Percentiles rank a stretch among this genome's conserved stretches.
These are phyloP conservation scores for Cynopterus sphinx DNA, from an alignment of 2,797 vertebrate species.

Conservation along the genomic window DNA sequence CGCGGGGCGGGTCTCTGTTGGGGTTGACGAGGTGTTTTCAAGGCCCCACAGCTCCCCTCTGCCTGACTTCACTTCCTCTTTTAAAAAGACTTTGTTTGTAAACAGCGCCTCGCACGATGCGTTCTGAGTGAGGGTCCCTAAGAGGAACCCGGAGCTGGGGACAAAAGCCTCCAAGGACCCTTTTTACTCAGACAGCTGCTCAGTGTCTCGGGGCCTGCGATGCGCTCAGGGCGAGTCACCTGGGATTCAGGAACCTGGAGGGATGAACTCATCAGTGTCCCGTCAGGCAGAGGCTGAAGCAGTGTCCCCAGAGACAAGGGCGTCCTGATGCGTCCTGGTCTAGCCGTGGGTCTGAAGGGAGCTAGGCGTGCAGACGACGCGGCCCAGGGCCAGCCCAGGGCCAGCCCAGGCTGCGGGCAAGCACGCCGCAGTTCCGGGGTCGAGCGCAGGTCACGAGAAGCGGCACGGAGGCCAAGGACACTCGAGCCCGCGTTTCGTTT, in stretches of 20 bases:
- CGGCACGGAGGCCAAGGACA: too few species aligned
- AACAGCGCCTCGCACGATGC: neutral
- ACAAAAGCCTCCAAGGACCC: neutral
- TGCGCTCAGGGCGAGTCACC: neutral
- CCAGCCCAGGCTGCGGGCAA: too few species aligned
- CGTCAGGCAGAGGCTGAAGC: neutral
- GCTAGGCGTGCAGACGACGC: neutral
- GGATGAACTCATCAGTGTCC: neutral
- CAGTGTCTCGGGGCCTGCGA: neutral
- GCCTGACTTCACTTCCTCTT: neutral
- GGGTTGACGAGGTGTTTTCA: neutral
- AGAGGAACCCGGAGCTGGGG: neutral
- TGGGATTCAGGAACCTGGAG: neutral
- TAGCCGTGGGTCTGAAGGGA: neutral
- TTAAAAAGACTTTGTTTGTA: neutral
- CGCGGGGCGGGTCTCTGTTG: neutral
- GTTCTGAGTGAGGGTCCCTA: neutral
- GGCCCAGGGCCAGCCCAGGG: too few species aligned
- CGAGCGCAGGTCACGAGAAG: neutral
- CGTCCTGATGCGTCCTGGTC: neutral
- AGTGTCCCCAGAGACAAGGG: neutral
- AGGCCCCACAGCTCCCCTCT: neutral
- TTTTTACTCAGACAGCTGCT: neutral
- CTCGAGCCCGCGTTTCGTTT: neutral
- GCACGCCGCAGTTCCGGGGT: neutral